Evolutionary conservation across 2,888 invertebrate genomes (phyloP).

Genomic region (Carterocephalus palaemon): DNA sequence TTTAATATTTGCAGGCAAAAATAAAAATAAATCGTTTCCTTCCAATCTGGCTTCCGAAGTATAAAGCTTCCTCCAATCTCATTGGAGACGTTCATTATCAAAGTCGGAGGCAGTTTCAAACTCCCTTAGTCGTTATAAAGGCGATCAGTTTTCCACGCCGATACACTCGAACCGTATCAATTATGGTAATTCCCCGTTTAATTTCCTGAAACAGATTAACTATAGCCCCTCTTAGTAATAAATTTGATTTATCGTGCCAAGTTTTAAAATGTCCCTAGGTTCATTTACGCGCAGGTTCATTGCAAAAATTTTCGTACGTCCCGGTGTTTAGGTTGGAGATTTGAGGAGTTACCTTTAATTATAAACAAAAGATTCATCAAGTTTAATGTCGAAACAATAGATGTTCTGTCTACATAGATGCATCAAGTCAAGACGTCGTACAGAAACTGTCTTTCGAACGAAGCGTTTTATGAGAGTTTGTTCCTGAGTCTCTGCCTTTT

Average conservation of each 20-base stretch:
- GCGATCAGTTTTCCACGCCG: slow-evolving; percentile 70
- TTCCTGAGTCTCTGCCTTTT: too few species aligned
- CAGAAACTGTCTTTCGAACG: too few species aligned
- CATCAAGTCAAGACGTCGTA: too few species aligned
- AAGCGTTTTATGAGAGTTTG: too few species aligned
- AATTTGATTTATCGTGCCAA: slow-evolving; percentile 67
- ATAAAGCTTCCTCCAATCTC: slow-evolving; percentile 37
- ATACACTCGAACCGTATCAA: slow-evolving; percentile 72
- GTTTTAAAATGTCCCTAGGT: slow-evolving; percentile 50
- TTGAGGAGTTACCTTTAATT: too few species aligned
- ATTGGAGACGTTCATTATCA: slow-evolving; percentile 51
- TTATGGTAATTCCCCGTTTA: slow-evolving; percentile 76
- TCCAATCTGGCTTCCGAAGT: slow-evolving; percentile 21
- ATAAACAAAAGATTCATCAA: too few species aligned
- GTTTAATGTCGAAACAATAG: too few species aligned
- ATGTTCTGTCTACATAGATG: too few species aligned
- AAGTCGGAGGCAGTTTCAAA: slow-evolving; percentile 42
- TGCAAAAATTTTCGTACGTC: too few species aligned
- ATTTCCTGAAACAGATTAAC: slow-evolving; percentile 75
- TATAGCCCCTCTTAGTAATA: slow-evolving; percentile 60
- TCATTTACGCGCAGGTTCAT: slow-evolving; percentile 38
- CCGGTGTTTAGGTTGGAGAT: slow-evolving; percentile 8
- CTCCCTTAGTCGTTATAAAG: slow-evolving; percentile 46
- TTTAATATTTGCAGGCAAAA: background rate
- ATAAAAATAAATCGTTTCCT: slow-evolving; percentile 15